Conservation (phyloP, 1,140 invertebrate genomes). For the Euborellia annulipes region DNA sequence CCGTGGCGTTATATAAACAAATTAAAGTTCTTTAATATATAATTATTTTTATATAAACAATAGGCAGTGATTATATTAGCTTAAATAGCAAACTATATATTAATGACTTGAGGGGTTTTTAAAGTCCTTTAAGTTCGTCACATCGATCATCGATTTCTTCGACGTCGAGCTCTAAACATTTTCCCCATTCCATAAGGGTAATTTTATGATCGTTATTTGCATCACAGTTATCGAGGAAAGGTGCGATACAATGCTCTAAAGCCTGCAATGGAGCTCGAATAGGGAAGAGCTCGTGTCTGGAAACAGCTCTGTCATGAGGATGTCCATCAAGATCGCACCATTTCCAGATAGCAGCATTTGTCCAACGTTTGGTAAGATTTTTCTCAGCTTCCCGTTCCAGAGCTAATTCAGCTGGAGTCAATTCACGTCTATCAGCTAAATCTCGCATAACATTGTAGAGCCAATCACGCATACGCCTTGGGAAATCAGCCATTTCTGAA, state of each 20-base stretch:
- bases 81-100: background rate
- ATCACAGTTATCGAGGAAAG: constrained; percentile 86
- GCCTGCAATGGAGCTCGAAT: constrained; percentile 81
- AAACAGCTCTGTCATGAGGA: constrained; percentile 71
- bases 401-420: constrained; percentile 65
- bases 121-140: background rate
- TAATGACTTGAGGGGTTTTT: background rate
- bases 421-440: constrained; percentile 73
- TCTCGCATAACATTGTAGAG: constrained; percentile 92
- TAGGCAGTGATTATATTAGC: background rate
- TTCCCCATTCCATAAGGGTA: constrained; percentile 79
- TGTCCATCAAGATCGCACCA: constrained; percentile 88
- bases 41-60: background rate
- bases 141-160: constrained; percentile 3
- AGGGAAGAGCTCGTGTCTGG: constrained; percentile 86
- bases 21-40: too few species aligned
- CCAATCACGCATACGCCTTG: constrained; percentile 89
- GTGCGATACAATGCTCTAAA: constrained; percentile 86
- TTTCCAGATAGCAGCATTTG: constrained; percentile 89
- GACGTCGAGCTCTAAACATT: constrained; percentile 65
- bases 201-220: constrained; percentile 74
- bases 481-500: constrained; percentile 79
- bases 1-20: too few species aligned
- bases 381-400: constrained; percentile 80
- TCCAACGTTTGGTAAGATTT: constrained; percentile 67